Base-by-base conservation (phyloP, 2,888 invertebrate species). In the Eretmocerus hayati region DNA sequence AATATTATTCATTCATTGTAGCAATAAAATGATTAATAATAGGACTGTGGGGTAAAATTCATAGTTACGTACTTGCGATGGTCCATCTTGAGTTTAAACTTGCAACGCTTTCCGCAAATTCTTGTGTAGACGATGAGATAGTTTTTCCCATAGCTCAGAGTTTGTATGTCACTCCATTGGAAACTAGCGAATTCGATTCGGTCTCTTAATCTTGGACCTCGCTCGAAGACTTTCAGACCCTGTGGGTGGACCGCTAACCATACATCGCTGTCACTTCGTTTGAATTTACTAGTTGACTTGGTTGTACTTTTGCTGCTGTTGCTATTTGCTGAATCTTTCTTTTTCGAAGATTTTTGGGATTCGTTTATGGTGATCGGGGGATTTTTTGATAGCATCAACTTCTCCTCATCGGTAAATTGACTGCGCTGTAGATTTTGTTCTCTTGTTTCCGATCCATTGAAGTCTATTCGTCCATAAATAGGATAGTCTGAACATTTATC, bases 151-250 rank as follows among this genome's bases (percentile, higher is more conserved):
- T 84, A 86, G 62, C 84, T 85, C 56, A 87, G 75, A 56, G 85
- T 86, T 62, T 85, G 85, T 59, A 87, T 85, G 57, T 83, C 81
- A 58, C 81, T 79, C 87, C 87, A 87, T 57, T 77, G 76, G 61
- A 80, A 79, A 54, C 67, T 63, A 4, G 67, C 66, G n/a, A 71
- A 53, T 41, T 69, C 66, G 4, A 56, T 53, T 48, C 69, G 62
- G 36, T 72, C 68, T 3, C 63, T 52, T 3, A 67, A 62, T 11
- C 64, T 61, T 11, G 65, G 65, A 4, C 69, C 68, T n/a, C 72
- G 65, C 26, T 71, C 67, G 51, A 72, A 67, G 6, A 74, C 56
- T 41, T 65, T 70, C 32, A 74, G 58, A 0, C 74, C 74, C 45
- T 73, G 67, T 20, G 69, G 64, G 49, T 72, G 69, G 44, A 74